A percentile compares a stretch with the other conserved stretches of the same genome.
Evolutionary conservation across 2,797 vertebrate genomes (phyloP).

Genomic region (Nasua narica): DNA sequence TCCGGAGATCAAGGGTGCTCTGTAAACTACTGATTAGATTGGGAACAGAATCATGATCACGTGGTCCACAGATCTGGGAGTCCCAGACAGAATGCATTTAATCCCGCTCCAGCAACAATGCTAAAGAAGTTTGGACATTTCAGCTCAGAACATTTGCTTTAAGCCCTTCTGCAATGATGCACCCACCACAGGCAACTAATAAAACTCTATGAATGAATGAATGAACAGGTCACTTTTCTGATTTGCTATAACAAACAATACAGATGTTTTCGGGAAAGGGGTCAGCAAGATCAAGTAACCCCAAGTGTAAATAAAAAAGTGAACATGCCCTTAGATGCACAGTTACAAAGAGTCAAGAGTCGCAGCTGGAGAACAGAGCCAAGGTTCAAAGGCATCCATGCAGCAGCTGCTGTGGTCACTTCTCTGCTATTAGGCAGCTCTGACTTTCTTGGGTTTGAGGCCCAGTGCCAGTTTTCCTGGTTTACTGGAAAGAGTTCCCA

Average conservation of each 20-base stretch:
- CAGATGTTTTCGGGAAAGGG: constrained; percentile 19
- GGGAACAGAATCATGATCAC: background rate
- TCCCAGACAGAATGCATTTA: background rate
- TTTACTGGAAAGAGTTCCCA: background rate
- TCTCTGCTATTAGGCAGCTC: background rate
- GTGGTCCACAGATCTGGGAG: background rate
- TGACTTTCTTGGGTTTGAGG: background rate
- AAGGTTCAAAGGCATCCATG: background rate
- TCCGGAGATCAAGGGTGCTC: background rate
- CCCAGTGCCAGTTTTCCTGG: background rate
- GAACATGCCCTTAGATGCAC: background rate
- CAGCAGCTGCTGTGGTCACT: background rate
- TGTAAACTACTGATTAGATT: background rate
- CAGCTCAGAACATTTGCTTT: background rate
- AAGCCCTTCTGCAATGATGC: background rate
- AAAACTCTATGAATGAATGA: constrained; percentile 45
- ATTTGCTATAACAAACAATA: constrained; percentile 19
- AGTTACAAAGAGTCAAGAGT: background rate
- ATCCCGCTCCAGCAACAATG: background rate
- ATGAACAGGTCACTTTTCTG: background rate
- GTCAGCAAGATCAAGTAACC: constrained; percentile 12
- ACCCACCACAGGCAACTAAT: background rate
- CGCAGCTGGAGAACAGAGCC: background rate
- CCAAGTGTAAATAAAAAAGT: background rate
- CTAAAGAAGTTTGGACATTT: background rate